Evolutionary conservation across 1,140 invertebrate species (phyloP), one percentile per base, ranked within the genome.

Genomic region (Phymorhynchus buccinoides): DNA sequence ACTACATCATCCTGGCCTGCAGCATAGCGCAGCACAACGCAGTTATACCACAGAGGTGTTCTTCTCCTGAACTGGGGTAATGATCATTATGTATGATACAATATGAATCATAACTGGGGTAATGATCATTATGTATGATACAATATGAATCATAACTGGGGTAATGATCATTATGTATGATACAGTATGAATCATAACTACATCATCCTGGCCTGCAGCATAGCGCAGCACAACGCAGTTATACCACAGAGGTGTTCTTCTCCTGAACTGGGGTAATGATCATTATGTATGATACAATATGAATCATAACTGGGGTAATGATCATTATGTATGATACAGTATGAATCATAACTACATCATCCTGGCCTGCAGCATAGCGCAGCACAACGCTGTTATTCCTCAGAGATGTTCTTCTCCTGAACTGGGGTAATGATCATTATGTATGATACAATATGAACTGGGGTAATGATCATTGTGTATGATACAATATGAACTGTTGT

Each of bases 341-440:
- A n/a, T n/a, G n/a, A n/a, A n/a, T n/a, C n/a, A 98, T 90, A 99
- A 99, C 94, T 99, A 99, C 93, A 95, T 98, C 80, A 97, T 97
- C 18, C 97, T 98, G 94, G 97, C 97, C 3, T 99, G 98, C 94
- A 95, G 97, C 86, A 96, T 99, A 12, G 97, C 98, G 1, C 97
- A 97, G 35, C 96, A 96, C 32, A 93, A 91, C 68, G 96, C 96
- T 0, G 96, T 95, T 89, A 96, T 97, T 0, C 95, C 97, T 3
- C 95, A 97, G 35, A 95, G 97, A 44, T 98, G 97, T 93, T 97
- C 97, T 6, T 98, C 97, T 88, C 97, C 98, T 30, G 97, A 99
- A 94, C 95, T 98, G 42, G 89, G 90, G 92, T 92, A 32, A 89
- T 30, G 87, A 86, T 32, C 66, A 62, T 68, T 85, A 88, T 30